phyloP scores from a whole-genome alignment of 2,888 invertebrate species.

The Spicauda simplicius region DNA sequence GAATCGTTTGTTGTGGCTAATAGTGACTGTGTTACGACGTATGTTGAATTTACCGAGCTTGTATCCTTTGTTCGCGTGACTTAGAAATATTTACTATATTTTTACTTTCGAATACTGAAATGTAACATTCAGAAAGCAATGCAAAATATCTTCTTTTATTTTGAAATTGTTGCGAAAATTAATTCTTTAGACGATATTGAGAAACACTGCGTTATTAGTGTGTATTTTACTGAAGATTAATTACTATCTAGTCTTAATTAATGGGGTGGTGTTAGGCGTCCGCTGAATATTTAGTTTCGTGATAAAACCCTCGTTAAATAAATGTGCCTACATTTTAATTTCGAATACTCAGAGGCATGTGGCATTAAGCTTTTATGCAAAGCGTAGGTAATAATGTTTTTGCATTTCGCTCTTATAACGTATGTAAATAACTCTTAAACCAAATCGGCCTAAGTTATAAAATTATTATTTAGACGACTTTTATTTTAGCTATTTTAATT shows the following conservation, averaged over 20 bases:
- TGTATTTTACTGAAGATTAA: background rate
- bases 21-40: slow-evolving; percentile 64
- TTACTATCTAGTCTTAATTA: background rate
- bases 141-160: too few relatives aligned
- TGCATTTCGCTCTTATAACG: too few relatives aligned
- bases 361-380: background rate
- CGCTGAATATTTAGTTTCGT: background rate
- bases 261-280: background rate
- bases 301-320: slow-evolving; percentile 1
- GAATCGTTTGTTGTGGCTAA: slow-evolving; percentile 69
- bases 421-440: too few relatives aligned
- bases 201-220: slow-evolving; percentile 1
- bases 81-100: background rate
- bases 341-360: background rate
- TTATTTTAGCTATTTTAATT: too few relatives aligned
- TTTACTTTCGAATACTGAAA: too few relatives aligned
- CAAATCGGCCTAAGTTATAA: background rate
- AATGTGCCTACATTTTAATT: background rate
- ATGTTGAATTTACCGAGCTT: slow-evolving; percentile 9
- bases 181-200: background rate
- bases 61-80: slow-evolving; percentile 37
- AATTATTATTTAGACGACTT: background rate
- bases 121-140: too few relatives aligned
- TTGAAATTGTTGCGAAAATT: too few relatives aligned
- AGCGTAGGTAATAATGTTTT: too few relatives aligned